phyloP scores from a whole-genome alignment of 2,113 vertebrate species.

The Epinephelus moara region DNA sequence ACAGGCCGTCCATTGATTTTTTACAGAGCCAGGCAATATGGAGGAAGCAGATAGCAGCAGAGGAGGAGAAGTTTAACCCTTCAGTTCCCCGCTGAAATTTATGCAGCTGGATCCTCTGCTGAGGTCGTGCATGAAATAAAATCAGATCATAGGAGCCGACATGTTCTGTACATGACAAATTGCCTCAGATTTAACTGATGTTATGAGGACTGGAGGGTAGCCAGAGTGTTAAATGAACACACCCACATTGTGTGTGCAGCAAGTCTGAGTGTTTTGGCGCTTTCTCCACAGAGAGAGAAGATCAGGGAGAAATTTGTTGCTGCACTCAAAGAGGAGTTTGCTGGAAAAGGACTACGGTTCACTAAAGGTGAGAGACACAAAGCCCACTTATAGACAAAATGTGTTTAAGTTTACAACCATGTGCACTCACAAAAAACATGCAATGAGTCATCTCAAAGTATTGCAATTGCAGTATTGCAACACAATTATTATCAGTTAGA shows the following conservation, averaged over 20 bases:
- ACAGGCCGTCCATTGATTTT: conserved; percentile 40
- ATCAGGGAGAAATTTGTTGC: conserved; percentile 97
- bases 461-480: too few species aligned
- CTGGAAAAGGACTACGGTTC: conserved; percentile 94
- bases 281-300: conserved; percentile 90
- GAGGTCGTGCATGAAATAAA: not conserved
- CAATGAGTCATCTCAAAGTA: not conserved
- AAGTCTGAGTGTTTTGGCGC: not conserved
- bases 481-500: too few species aligned
- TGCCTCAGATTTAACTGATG: not conserved
- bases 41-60: conserved; percentile 26
- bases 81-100: not conserved
- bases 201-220: not conserved
- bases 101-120: not conserved
- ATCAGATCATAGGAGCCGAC: not conserved
- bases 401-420: not conserved
- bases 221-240: not conserved
- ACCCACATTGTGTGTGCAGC: not conserved
- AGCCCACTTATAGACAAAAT: not conserved
- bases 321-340: conserved; percentile 94
- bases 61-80: conserved; percentile 34
- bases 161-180: not conserved
- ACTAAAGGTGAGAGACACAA: conserved; percentile 88
- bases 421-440: not conserved
- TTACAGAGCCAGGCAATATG: conserved; percentile 7